Base-by-base conservation (phyloP, 1,140 invertebrate species). In the Zaprionus tsacasi region DNA sequence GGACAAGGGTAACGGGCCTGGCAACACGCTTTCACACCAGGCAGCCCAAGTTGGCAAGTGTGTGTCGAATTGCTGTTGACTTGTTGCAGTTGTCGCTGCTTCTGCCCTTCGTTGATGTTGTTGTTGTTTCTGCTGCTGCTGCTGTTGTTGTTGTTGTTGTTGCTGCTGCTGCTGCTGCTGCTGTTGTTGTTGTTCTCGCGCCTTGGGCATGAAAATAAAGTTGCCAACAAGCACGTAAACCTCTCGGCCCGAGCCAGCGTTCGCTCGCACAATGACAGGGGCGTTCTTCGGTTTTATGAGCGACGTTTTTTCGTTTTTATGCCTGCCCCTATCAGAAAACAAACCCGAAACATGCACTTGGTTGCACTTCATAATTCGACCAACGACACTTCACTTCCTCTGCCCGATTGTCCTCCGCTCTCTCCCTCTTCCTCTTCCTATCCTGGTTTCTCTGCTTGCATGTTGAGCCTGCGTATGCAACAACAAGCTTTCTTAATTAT, bases 11-110 rank as follows among this genome's bases (percentile, higher is more conserved):
- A 67, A 43, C 48, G 67, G 54, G 54, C 63, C 30, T 48, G 60
- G 76, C 64, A 88, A 87, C 83, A 88, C 73, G 85, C 83, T 88
- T 87, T 87, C 83, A 87, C 83, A 87, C 83, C 83, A 87, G 83
- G 85, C 85, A 87, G 83, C 77, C 83, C 56, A 70, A 45, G 52
- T 59, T 76, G 83, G 83, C 80, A 82, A 87, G 81, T 88, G 80
- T 88, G 80, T 82, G 72, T 83, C 80, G 83, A 88, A 87, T 87
- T 82, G 83, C 82, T 87, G 83, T 87, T 87, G 82, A 87, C 82
- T 87, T 83, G 82, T 79, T 72, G 83, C 79, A 88, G 80, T 82
- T 88, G 75, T 76, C 76, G 79, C 71, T 86, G 66, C 68, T 78
- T 35, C 71, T 72, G 64, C 68, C 63, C 25, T 45, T 36, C 40